Conservation (phyloP, 2,113 vertebrate species). For the Dinomys branickii region DNA sequence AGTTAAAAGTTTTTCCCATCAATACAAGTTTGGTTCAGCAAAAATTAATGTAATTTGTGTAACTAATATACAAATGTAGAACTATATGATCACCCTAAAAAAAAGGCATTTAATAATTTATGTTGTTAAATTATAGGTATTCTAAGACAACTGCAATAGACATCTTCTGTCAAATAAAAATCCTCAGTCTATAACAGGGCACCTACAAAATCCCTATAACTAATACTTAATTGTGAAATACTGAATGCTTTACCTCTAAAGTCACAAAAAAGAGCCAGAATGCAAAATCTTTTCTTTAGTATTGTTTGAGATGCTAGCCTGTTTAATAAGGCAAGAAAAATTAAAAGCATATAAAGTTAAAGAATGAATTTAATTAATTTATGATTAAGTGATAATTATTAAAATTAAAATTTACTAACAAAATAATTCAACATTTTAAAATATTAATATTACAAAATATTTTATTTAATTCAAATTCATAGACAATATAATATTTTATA, state of each 20-base stretch:
- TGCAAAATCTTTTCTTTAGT: background rate
- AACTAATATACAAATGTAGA: conserved; percentile 10
- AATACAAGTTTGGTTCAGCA: background rate
- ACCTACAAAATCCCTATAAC: background rate
- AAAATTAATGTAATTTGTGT: background rate
- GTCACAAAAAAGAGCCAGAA: background rate
- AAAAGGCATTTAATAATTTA: background rate
- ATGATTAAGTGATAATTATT: background rate
- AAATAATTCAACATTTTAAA: background rate
- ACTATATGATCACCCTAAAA: background rate
- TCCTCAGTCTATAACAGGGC: background rate
- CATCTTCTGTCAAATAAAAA: background rate
- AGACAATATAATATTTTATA: background rate
- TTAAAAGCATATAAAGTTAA: background rate
- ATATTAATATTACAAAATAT: background rate
- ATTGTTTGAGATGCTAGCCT: background rate
- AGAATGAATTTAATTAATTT: background rate
- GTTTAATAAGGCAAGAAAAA: conserved; percentile 39
- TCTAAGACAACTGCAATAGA: background rate
- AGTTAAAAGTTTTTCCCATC: background rate
- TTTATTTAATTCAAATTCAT: conserved; percentile 6
- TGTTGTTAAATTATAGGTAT: background rate
- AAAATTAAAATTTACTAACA: background rate
- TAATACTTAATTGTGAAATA: background rate
- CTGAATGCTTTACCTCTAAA: background rate